These are phyloP conservation scores for Pristionchus mayeri DNA, from an alignment of 2,888 invertebrate genomes.

Conservation along the genomic window DNA sequence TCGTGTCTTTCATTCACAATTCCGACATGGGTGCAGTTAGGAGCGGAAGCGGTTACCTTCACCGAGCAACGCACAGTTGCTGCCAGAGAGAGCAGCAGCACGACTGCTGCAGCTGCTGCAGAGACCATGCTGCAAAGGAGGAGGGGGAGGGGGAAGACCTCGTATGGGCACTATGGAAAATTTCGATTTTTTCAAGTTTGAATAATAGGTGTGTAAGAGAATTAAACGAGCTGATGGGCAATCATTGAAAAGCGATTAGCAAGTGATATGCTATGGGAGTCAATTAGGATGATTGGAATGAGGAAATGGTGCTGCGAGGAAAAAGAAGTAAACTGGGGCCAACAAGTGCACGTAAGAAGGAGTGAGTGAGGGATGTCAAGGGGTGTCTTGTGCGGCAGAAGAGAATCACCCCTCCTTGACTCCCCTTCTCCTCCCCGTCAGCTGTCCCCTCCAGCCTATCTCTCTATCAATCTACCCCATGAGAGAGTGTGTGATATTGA, in stretches of 20 bases:
- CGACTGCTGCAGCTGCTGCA: background rate
- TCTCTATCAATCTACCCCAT: background rate
- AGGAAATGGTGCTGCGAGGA: too few relatives aligned
- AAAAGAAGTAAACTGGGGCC: background rate
- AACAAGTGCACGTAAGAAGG: constrained; percentile 30
- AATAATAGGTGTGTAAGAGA: too few relatives aligned
- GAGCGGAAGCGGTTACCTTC: constrained; percentile 21
- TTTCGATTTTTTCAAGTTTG: too few relatives aligned
- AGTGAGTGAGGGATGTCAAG: background rate
- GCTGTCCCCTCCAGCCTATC: background rate
- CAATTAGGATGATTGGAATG: background rate
- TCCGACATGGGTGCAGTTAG: constrained; percentile 22
- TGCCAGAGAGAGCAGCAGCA: background rate
- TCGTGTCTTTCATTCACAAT: background rate
- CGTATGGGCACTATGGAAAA: too few relatives aligned
- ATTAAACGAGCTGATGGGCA: too few relatives aligned
- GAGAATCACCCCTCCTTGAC: background rate
- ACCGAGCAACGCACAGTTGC: constrained; percentile 28
- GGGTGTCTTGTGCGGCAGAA: constrained; percentile 14
- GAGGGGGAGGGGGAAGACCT: too few relatives aligned
- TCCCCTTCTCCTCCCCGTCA: background rate
- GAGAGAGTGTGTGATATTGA: background rate
- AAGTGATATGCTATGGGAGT: too few relatives aligned
- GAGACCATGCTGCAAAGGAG: background rate
- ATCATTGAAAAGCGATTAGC: too few relatives aligned